These are phyloP conservation scores for Drosophila robusta DNA, from an alignment of 2,888 invertebrate genomes.

Conservation along the genomic window DNA sequence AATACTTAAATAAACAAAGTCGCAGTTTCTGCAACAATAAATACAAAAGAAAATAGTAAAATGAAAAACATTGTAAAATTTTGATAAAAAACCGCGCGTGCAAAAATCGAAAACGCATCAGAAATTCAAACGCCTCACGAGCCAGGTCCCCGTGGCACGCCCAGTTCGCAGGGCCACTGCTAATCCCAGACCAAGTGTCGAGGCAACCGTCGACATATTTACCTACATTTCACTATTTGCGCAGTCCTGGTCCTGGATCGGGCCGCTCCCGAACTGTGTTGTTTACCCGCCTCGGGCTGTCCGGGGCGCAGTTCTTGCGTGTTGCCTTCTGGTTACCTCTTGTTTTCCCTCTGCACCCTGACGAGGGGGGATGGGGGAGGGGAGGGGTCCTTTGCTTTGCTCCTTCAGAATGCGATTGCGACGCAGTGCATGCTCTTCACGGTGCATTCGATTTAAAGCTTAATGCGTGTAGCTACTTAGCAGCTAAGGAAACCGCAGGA, in stretches of 20 bases:
- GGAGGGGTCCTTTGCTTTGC: constrained; percentile 1
- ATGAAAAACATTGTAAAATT: constrained; percentile 14
- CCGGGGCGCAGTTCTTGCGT: constrained; percentile 63
- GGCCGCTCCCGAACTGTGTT: constrained; percentile 3
- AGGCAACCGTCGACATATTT: constrained; percentile 47
- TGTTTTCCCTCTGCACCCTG: constrained; percentile 46
- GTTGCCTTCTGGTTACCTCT: constrained; percentile 75
- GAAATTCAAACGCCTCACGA: constrained; percentile 67
- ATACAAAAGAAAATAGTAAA: constrained; percentile 62
- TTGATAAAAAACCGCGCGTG: constrained; percentile 28
- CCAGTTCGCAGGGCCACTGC: background rate
- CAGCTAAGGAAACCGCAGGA: constrained; percentile 31
- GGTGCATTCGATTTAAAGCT: constrained; percentile 46
- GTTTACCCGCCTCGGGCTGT: constrained; percentile 10
- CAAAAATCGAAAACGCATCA: constrained; percentile 76
- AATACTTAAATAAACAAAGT: constrained; percentile 72
- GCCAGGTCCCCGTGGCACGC: constrained; percentile 17
- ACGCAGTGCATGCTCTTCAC: constrained; percentile 20
- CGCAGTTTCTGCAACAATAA: constrained; percentile 65
- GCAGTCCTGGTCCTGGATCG: constrained; percentile 54
- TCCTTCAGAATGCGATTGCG: constrained; percentile 19
- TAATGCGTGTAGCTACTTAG: constrained; percentile 61
- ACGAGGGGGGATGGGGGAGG: background rate
- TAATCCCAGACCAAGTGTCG: constrained; percentile 26
- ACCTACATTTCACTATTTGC: constrained; percentile 60